Evolutionary conservation across 1,140 invertebrate species (phyloP).

Genomic region (Stegodyphus dumicola): DNA sequence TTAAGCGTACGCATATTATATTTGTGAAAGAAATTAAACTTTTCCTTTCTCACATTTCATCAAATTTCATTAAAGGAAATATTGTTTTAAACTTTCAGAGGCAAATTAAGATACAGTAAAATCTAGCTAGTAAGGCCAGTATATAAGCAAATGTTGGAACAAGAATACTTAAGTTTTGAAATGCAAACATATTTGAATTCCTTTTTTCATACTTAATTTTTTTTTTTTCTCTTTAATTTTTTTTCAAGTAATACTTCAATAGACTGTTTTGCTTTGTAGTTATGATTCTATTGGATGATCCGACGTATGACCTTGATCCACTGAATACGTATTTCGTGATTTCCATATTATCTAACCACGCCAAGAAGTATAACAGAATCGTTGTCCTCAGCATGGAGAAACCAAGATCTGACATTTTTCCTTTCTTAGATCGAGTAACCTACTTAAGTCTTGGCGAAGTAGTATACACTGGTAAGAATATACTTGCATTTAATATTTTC

Average conservation of each 20-base stretch:
- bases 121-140: no score
- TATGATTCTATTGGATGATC: conserved; percentile 87
- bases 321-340: conserved; percentile 91
- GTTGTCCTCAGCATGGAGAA: conserved; percentile 92
- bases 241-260: neutral
- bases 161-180: neutral
- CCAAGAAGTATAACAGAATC: conserved; percentile 88
- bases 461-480: conserved; percentile 81
- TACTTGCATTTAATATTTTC: no score
- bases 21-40: no score
- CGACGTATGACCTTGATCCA: conserved; percentile 89
- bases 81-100: no score
- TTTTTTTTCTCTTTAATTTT: no score
- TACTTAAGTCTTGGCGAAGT: conserved; percentile 90
- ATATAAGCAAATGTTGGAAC: neutral
- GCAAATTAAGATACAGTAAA: no score
- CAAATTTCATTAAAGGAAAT: no score
- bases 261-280: conserved; percentile 70
- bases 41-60: no score
- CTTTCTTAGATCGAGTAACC: conserved; percentile 84
- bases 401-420: conserved; percentile 91
- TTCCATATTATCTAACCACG: conserved; percentile 91
- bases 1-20: no score
- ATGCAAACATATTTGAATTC: no score
- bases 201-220: no score